A percentile compares a stretch with the other conserved stretches of the same genome.
phyloP scores from a whole-genome alignment of 2,888 invertebrate species.

The Lochmaea crataegi region DNA sequence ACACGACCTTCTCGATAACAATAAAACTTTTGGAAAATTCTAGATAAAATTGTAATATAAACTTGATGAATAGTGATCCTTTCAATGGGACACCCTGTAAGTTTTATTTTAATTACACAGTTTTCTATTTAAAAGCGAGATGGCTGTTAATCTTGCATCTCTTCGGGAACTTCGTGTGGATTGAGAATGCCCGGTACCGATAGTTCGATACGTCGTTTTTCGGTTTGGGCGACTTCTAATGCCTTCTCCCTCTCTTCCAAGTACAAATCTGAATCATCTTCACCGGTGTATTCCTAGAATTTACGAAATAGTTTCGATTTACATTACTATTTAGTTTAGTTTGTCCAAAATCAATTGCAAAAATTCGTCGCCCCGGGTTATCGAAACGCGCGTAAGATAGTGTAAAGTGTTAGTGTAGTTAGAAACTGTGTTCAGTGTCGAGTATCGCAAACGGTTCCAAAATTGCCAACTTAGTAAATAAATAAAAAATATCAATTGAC shows the following conservation, averaged over 20 bases:
- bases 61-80: conserved; percentile 27
- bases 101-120: conserved; percentile 54
- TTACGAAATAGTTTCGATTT: background rate
- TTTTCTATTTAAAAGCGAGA: conserved; percentile 39
- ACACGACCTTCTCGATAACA: no score
- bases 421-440: no score
- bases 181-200: conserved; percentile 96
- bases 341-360: no score
- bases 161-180: conserved; percentile 95
- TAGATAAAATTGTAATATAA: background rate
- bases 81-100: conserved; percentile 29
- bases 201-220: conserved; percentile 92
- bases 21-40: no score
- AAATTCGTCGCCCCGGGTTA: no score
- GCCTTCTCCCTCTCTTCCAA: conserved; percentile 95
- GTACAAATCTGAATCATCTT: conserved; percentile 97
- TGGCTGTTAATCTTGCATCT: conserved; percentile 86
- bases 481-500: conserved; percentile 57
- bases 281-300: conserved; percentile 94
- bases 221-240: conserved; percentile 89
- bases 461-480: no score
- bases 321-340: no score
- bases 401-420: no score
- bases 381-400: no score
- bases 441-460: no score